Conservation (phyloP, 2,113 vertebrate genomes). For the Acinonyx jubatus region DNA sequence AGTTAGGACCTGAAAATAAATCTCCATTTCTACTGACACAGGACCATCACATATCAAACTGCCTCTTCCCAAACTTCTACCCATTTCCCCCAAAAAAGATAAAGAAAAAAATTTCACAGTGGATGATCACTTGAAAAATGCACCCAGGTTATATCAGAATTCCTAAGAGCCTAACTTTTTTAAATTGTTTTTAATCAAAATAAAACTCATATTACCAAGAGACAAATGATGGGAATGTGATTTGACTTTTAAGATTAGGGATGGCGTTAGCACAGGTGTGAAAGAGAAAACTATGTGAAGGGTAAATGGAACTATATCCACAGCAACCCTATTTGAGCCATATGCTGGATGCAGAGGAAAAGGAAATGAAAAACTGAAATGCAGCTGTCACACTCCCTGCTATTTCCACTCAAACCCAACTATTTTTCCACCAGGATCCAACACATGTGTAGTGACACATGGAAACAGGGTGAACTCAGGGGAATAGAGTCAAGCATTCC, state of each 20-base stretch:
- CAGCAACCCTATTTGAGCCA: background rate
- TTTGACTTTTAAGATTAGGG: background rate
- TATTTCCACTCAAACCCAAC: slow-evolving; percentile 71
- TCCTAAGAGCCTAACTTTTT: background rate
- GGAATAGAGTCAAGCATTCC: slow-evolving; percentile 4
- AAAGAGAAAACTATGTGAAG: background rate
- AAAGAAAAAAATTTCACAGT: background rate
- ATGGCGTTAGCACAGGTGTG: background rate
- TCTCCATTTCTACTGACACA: background rate
- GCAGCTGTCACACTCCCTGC: slow-evolving; percentile 65
- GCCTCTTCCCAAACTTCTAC: background rate
- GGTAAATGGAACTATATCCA: background rate
- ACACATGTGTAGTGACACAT: slow-evolving; percentile 50
- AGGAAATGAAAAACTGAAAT: slow-evolving; percentile 64
- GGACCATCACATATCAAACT: background rate
- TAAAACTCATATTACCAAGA: slow-evolving; percentile 37
- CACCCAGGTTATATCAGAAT: background rate
- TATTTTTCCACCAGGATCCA: slow-evolving; percentile 65
- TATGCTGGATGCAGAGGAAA: slow-evolving; percentile 45
- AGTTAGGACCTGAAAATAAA: background rate
- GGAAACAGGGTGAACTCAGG: slow-evolving; percentile 70
- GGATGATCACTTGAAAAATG: background rate
- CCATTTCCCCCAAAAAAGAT: background rate
- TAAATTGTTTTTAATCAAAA: background rate
- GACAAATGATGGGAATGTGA: background rate